A percentile compares a stretch with the other conserved stretches of the same genome.
Conservation (phyloP, 1,140 invertebrate species). For the Heliconius hewitsoni region DNA sequence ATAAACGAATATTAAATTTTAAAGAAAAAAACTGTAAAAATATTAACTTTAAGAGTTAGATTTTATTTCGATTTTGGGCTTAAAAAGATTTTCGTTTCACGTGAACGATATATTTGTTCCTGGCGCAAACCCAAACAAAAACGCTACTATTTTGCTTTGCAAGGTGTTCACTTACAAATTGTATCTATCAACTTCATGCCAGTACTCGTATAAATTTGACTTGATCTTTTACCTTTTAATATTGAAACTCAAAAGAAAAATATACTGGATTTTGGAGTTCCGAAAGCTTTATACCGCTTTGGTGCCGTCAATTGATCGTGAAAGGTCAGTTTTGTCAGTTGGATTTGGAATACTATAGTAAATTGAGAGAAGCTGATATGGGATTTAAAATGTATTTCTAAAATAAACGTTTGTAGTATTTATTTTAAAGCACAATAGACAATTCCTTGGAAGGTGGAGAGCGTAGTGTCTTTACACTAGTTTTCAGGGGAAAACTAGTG, state of each 20-base stretch:
- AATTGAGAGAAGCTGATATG: not conserved
- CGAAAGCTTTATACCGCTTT: not conserved
- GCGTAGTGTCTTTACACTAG: too few relatives aligned
- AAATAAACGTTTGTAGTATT: not conserved
- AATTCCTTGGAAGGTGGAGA: too few relatives aligned
- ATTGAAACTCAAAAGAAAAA: constrained; percentile 1
- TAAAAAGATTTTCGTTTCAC: constrained; percentile 28
- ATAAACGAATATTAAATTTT: too few relatives aligned
- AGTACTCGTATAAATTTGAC: constrained; percentile 1
- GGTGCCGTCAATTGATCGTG: constrained; percentile 1
- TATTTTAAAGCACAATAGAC: too few relatives aligned
- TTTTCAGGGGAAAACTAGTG: too few relatives aligned
- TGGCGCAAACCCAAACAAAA: constrained; percentile 21
- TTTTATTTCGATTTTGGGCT: constrained; percentile 4
- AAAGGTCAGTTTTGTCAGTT: constrained; percentile 5
- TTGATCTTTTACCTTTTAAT: constrained; percentile 13
- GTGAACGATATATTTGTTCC: constrained; percentile 16
- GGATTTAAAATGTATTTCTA: not conserved
- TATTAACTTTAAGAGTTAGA: not conserved
- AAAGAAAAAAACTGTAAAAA: too few relatives aligned
- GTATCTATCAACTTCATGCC: constrained; percentile 31
- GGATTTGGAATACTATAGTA: not conserved
- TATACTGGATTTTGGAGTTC: constrained; percentile 2
- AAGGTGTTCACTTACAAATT: constrained; percentile 20
- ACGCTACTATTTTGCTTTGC: constrained; percentile 20